Percentiles rank a stretch among this genome's conserved stretches.
phyloP scores from a whole-genome alignment of 2,113 vertebrate species.

The Nibea albiflora region DNA sequence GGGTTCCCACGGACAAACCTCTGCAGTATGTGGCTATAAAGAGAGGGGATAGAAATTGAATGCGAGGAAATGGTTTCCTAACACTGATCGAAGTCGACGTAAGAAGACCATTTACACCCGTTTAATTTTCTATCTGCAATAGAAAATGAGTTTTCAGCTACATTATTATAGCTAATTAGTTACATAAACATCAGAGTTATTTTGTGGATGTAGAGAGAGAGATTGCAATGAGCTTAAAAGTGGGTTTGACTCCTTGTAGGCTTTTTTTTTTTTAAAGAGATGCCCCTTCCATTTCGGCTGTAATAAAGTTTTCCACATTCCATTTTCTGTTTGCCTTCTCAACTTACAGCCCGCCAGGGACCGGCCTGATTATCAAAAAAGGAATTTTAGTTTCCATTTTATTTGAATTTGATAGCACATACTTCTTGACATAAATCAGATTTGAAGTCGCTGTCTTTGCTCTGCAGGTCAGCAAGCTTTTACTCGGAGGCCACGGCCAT shows the following conservation, averaged over 20 bases:
- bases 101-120: neutral
- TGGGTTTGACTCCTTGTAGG: conserved; percentile 1
- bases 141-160: neutral
- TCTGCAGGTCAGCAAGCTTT: conserved; percentile 35
- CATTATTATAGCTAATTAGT: conserved; percentile 4
- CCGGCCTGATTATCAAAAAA: conserved; percentile 6
- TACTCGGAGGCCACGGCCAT: neutral
- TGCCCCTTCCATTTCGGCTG: conserved; percentile 21
- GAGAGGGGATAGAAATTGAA: neutral
- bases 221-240: conserved; percentile 12
- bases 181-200: conserved; percentile 1
- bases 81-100: neutral
- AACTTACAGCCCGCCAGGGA: conserved; percentile 1
- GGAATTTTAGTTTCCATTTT: neutral
- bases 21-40: neutral
- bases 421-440: conserved; percentile 27
- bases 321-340: conserved; percentile 47
- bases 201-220: neutral
- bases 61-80: neutral
- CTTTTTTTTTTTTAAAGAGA: conserved; percentile 21
- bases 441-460: conserved; percentile 12
- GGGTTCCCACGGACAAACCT: neutral
- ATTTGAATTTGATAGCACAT: conserved; percentile 25
- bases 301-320: conserved; percentile 45
- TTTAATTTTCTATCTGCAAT: neutral